phyloP scores from a whole-genome alignment of 2,888 invertebrate genomes.

The Melinaea menophilus region DNA sequence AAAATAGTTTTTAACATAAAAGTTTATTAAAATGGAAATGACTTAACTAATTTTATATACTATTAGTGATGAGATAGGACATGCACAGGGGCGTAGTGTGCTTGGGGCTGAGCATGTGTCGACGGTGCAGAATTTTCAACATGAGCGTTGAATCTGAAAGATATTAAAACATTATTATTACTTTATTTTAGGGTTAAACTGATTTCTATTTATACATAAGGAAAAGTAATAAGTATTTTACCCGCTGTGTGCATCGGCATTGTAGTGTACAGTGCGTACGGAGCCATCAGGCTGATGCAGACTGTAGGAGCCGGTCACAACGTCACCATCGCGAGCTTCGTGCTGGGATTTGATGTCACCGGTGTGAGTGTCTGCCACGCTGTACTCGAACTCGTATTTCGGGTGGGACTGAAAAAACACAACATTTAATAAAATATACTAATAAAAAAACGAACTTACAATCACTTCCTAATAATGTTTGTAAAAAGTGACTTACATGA shows the following conservation, averaged over 20 bases:
- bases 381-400: constrained; percentile 43
- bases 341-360: constrained; percentile 71
- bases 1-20: too few species aligned
- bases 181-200: not conserved
- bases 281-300: constrained; percentile 70
- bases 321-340: constrained; percentile 67
- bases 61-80: constrained; percentile 13
- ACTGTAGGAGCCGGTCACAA: constrained; percentile 62
- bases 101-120: constrained; percentile 37
- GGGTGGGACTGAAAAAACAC: constrained; percentile 34
- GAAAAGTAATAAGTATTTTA: not conserved
- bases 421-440: not conserved
- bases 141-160: constrained; percentile 76
- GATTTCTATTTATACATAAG: too few species aligned
- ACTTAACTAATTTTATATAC: not conserved
- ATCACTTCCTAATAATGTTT: not conserved
- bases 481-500: constrained; percentile 41
- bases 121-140: constrained; percentile 70
- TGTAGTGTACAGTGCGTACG: constrained; percentile 65
- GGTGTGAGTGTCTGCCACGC: constrained; percentile 63
- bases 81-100: constrained; percentile 25
- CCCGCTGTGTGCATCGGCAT: constrained; percentile 55
- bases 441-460: not conserved
- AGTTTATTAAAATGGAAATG: not conserved
- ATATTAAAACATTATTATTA: not conserved